Evolutionary conservation across 2,888 invertebrate species (phyloP).

Genomic region (Tuta absoluta): DNA sequence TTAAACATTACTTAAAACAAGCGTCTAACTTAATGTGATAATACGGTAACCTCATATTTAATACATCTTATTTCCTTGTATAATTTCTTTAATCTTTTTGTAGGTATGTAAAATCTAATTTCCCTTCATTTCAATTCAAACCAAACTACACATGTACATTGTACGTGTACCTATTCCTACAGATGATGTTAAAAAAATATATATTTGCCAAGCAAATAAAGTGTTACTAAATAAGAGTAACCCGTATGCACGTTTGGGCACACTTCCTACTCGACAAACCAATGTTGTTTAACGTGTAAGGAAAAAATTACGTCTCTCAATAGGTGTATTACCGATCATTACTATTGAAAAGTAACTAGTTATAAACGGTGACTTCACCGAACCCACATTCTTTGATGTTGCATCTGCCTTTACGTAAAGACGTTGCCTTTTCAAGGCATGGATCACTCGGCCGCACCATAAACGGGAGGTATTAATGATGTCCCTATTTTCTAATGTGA

Average conservation of each 20-base stretch:
- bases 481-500: conserved; percentile 1
- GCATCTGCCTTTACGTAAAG: conserved; percentile 17
- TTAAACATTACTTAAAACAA: too few species aligned
- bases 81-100: too few species aligned
- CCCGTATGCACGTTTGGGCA: background rate
- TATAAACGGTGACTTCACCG: conserved; percentile 17
- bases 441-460: background rate
- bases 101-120: too few species aligned
- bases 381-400: conserved; percentile 15
- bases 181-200: too few species aligned
- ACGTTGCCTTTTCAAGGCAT: background rate
- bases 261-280: conserved; percentile 19
- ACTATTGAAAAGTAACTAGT: conserved; percentile 15
- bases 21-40: too few species aligned
- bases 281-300: conserved; percentile 13
- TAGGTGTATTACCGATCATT: conserved; percentile 18
- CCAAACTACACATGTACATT: too few species aligned
- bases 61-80: too few species aligned
- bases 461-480: background rate
- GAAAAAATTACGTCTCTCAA: conserved; percentile 18
- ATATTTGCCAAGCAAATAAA: too few species aligned
- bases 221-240: background rate
- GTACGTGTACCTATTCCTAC: too few species aligned
- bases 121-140: too few species aligned
- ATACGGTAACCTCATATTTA: too few species aligned